These are phyloP conservation scores for Caenorhabditis brenneri DNA, from an alignment of 1,140 invertebrate genomes.

Conservation along the genomic window DNA sequence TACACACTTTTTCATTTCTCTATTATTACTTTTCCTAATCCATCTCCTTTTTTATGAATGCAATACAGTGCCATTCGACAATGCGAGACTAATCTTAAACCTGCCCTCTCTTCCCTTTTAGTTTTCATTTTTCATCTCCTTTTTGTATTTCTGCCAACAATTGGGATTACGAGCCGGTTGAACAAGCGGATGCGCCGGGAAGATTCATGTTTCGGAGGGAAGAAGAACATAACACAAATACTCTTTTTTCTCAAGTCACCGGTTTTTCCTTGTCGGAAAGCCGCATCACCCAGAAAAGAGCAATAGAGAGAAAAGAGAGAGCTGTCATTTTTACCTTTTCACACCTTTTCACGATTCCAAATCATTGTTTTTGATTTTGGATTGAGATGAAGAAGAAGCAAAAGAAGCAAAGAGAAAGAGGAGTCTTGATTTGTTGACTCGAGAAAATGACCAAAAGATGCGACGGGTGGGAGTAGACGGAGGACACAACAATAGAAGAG, in stretches of 20 bases:
- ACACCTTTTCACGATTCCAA: slow-evolving; percentile 41
- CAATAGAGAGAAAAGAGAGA: background rate
- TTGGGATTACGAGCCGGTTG: slow-evolving; percentile 37
- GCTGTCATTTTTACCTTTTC: slow-evolving; percentile 37
- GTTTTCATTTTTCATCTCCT: background rate
- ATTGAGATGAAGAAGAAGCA: background rate
- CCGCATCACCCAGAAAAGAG: background rate
- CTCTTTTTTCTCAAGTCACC: background rate
- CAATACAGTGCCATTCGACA: slow-evolving; percentile 15
- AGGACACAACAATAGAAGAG: too few species aligned
- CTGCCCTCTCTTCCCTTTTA: background rate
- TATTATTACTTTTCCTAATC: background rate
- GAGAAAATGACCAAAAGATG: slow-evolving; percentile 36
- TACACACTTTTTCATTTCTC: background rate
- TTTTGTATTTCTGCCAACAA: background rate
- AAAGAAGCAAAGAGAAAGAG: background rate
- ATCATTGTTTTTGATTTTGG: slow-evolving; percentile 36
- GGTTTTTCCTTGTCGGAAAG: slow-evolving; percentile 8
- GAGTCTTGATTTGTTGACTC: slow-evolving; percentile 21
- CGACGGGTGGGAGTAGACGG: background rate
- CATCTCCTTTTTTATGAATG: background rate
- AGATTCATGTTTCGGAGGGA: slow-evolving; percentile 13
- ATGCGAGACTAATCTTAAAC: slow-evolving; percentile 33
- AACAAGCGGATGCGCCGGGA: slow-evolving; percentile 36
- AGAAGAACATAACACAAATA: slow-evolving; percentile 36